Conservation (phyloP, 2,113 vertebrate genomes). For the Nestor notabilis region DNA sequence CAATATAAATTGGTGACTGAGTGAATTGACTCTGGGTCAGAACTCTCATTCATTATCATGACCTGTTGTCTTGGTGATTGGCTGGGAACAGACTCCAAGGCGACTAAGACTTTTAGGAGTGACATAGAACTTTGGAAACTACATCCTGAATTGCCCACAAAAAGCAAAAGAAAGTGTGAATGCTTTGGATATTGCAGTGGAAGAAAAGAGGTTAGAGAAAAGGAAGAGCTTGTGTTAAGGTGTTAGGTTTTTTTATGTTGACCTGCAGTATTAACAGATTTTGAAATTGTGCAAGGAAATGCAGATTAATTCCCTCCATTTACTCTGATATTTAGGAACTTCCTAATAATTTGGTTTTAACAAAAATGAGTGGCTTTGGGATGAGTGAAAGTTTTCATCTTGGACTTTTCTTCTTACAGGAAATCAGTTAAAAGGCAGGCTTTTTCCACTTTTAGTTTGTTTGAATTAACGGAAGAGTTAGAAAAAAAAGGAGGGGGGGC, state of each 20-base stretch:
- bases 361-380: neutral
- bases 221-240: neutral
- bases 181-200: neutral
- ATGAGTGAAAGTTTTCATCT: neutral
- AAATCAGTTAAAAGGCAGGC: neutral
- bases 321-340: neutral
- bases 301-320: neutral
- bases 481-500: neutral
- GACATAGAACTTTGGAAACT: constrained; percentile 23
- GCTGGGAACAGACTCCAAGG: constrained; percentile 52
- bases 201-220: neutral
- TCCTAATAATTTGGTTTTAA: neutral
- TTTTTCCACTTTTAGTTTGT: neutral
- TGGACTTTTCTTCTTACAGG: neutral
- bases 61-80: constrained; percentile 56
- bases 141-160: neutral
- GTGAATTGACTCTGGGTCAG: constrained; percentile 63
- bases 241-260: neutral
- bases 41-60: constrained; percentile 62
- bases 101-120: constrained; percentile 29
- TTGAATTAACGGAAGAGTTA: neutral
- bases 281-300: neutral
- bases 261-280: neutral
- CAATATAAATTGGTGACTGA: constrained; percentile 56
- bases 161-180: constrained; percentile 41